A percentile compares a stretch with the other conserved stretches of the same genome.
Evolutionary conservation across 2,113 vertebrate genomes (phyloP).

Genomic region (Syngnathus floridae): DNA sequence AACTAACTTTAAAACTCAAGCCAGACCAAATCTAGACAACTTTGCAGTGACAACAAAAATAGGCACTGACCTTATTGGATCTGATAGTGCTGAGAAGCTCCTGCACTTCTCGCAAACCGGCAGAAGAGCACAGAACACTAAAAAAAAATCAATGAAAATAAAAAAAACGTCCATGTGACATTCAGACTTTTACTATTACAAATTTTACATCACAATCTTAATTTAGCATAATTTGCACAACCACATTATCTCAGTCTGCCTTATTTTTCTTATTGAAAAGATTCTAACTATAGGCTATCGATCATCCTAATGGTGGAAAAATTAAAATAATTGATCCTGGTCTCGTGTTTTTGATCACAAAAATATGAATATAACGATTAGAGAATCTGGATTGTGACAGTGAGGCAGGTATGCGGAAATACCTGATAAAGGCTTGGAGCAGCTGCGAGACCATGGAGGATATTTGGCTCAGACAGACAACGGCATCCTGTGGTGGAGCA

Average conservation of each 20-base stretch:
- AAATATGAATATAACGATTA: neutral
- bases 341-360: neutral
- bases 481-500: constrained; percentile 75
- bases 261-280: neutral
- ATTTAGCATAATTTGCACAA: neutral
- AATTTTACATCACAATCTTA: neutral
- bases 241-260: no score
- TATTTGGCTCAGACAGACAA: constrained; percentile 78
- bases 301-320: no score
- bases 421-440: constrained; percentile 80
- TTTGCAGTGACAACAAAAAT: neutral
- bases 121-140: constrained; percentile 78
- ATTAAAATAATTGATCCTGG: neutral
- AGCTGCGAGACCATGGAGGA: constrained; percentile 76
- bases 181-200: neutral
- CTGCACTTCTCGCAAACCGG: constrained; percentile 76
- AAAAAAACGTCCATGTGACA: neutral
- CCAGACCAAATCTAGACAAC: neutral
- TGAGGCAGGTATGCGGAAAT: constrained; percentile 6
- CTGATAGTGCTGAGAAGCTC: constrained; percentile 75
- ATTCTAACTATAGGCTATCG: neutral
- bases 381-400: constrained; percentile 4
- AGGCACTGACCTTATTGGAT: constrained; percentile 75
- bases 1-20: neutral
- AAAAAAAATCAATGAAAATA: constrained; percentile 18